Conservation (phyloP, 2,797 vertebrate genomes). For the Cuculus canorus region DNA sequence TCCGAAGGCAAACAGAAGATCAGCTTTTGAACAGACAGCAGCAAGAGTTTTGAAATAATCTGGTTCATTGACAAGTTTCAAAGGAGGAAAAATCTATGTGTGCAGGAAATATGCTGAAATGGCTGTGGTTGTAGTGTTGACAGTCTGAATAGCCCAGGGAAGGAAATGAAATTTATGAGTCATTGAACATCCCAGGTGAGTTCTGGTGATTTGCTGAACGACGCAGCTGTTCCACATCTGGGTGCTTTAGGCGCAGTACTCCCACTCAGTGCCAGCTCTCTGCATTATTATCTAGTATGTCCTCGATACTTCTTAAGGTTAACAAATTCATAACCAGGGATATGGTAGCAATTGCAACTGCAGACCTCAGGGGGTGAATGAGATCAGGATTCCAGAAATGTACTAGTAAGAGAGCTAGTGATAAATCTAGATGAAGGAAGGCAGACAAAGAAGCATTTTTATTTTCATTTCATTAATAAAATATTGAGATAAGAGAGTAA, state of each 20-base stretch:
- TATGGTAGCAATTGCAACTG: background rate
- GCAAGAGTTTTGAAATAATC: constrained; percentile 5
- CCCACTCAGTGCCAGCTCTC: background rate
- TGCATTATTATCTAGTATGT: background rate
- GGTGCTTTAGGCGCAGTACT: background rate
- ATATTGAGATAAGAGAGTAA: background rate
- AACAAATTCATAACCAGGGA: background rate
- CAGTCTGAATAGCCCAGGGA: background rate
- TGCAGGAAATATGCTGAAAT: background rate
- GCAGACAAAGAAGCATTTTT: background rate
- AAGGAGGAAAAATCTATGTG: background rate
- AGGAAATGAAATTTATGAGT: constrained; percentile 28
- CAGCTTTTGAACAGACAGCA: background rate
- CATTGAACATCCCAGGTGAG: constrained; percentile 35
- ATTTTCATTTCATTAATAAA: background rate
- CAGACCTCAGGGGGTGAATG: background rate
- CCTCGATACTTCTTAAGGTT: background rate
- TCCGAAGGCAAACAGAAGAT: constrained; percentile 30
- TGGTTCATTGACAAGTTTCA: background rate
- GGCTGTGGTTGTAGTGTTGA: background rate
- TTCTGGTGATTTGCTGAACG: constrained; percentile 19
- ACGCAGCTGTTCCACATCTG: background rate
- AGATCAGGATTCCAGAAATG: background rate
- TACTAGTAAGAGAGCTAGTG: background rate
- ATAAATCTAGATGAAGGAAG: background rate